phyloP scores from a whole-genome alignment of 1,140 invertebrate genomes.

The Drosophila burlai region DNA sequence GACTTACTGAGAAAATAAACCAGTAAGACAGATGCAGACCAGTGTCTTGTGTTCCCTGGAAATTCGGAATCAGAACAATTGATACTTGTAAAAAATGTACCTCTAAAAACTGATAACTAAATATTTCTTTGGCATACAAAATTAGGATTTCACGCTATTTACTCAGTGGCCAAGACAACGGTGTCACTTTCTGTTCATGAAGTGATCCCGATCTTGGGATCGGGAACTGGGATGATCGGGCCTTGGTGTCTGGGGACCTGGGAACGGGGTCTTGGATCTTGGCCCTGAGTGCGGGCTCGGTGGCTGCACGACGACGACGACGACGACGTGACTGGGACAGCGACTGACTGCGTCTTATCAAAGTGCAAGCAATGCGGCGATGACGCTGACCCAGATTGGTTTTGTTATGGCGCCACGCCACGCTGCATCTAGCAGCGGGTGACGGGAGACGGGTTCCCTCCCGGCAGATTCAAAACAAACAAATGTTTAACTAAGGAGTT shows the following conservation, averaged over 20 bases:
- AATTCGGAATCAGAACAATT: background rate
- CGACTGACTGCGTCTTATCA: conserved; percentile 42
- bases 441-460: conserved; percentile 15
- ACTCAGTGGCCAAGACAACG: conserved; percentile 8
- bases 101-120: background rate
- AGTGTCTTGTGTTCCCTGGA: background rate
- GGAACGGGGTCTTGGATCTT: conserved; percentile 11
- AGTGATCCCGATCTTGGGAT: conserved; percentile 9
- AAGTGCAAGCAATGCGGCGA: conserved; percentile 42
- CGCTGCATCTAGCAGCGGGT: conserved; percentile 6
- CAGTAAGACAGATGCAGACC: background rate
- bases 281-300: conserved; percentile 8
- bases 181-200: conserved; percentile 45
- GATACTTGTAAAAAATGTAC: no score
- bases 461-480: conserved; percentile 1
- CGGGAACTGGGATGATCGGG: background rate
- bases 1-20: conserved; percentile 9
- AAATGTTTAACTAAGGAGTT: conserved; percentile 4
- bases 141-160: background rate
- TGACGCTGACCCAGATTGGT: conserved; percentile 66
- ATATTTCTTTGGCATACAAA: background rate
- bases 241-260: background rate
- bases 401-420: conserved; percentile 64
- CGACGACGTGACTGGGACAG: conserved; percentile 6
- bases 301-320: conserved; percentile 6